Evolutionary conservation across 2,888 invertebrate species (phyloP).

Genomic region (Lucinisca nassula): DNA sequence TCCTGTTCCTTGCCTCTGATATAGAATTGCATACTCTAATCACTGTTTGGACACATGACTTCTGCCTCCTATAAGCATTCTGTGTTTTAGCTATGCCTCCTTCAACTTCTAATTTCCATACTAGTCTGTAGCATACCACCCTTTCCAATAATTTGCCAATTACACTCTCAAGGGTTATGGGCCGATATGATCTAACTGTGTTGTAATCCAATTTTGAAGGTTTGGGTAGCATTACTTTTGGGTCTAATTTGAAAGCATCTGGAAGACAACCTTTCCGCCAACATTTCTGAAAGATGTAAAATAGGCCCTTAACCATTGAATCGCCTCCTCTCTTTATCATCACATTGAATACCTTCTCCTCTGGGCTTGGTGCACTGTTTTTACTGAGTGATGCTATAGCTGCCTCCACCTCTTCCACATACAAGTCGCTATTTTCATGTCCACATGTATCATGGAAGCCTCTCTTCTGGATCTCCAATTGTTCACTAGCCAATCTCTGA

Average conservation of each 20-base stretch:
- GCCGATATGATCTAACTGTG: background rate
- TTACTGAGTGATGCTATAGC: background rate
- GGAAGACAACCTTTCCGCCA: background rate
- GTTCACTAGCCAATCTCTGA: background rate
- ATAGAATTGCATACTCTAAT: too few species aligned
- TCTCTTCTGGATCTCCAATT: background rate
- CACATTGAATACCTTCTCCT: conserved; percentile 17
- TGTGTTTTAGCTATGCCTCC: too few species aligned
- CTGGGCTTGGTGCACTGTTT: conserved; percentile 22
- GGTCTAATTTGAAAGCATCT: conserved; percentile 10
- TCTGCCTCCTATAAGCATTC: too few species aligned
- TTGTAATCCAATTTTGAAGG: conserved; percentile 13
- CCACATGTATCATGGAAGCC: background rate
- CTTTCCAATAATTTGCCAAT: conserved; percentile 15
- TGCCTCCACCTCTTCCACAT: background rate
- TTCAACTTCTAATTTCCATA: too few species aligned
- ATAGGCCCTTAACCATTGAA: background rate
- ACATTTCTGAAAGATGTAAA: background rate
- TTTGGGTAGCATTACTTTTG: conserved; percentile 15
- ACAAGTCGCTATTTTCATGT: conserved; percentile 10
- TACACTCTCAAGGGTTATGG: conserved; percentile 12
- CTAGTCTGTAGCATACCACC: too few species aligned
- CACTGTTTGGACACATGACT: background rate
- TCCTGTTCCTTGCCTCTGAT: too few species aligned
- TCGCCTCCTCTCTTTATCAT: background rate